phyloP scores from a whole-genome alignment of 2,888 invertebrate genomes.

The Polia nebulosa region DNA sequence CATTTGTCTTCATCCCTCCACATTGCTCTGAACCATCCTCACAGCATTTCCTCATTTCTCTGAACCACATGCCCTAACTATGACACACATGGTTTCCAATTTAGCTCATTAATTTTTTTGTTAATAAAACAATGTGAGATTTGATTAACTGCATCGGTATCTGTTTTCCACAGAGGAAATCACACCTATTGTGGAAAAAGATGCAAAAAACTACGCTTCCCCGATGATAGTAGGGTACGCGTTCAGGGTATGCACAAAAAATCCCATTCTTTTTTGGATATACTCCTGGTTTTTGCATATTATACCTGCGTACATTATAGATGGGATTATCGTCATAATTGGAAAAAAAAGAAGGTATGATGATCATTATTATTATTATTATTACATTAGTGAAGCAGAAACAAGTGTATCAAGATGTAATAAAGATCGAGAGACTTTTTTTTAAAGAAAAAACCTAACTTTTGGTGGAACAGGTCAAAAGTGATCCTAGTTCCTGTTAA shows the following conservation, averaged over 20 bases:
- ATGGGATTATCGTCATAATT: slow-evolving; percentile 9
- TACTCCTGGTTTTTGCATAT: slow-evolving; percentile 33
- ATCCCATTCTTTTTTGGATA: slow-evolving; percentile 24
- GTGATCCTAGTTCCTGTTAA: too few relatives aligned
- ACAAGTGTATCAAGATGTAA: too few relatives aligned
- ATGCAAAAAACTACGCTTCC: background rate
- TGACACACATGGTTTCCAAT: background rate
- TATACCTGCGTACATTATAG: slow-evolving; percentile 26
- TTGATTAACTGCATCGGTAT: background rate
- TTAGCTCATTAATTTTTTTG: background rate
- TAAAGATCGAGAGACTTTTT: background rate
- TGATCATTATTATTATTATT: too few relatives aligned
- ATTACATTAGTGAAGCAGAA: too few relatives aligned
- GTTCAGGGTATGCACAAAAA: background rate
- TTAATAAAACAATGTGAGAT: background rate
- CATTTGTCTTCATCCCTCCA: too few relatives aligned
- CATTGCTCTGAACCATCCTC: too few relatives aligned
- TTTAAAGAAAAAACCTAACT: too few relatives aligned
- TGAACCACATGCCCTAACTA: background rate
- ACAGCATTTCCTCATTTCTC: too few relatives aligned
- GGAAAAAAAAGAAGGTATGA: slow-evolving; percentile 36
- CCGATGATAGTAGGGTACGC: background rate
- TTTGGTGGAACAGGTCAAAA: too few relatives aligned
- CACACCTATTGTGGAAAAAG: accelerated
- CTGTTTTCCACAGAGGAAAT: background rate